Base-by-base conservation (phyloP, 2,888 invertebrate species). In the Schizaphis graminum region DNA sequence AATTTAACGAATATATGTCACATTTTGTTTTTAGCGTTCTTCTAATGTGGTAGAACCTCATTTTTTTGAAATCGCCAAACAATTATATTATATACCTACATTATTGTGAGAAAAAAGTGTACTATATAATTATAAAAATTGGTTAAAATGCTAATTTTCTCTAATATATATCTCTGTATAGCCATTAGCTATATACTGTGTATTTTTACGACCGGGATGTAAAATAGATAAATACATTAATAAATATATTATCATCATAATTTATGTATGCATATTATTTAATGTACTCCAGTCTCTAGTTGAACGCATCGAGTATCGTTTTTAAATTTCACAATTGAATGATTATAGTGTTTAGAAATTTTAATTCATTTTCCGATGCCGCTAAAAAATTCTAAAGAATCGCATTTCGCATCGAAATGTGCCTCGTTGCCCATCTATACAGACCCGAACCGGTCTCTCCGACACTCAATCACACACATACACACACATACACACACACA, bases 391-490 rank as follows among this genome's bases (percentile, higher is more conserved):
- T 41, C 8, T 2, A 24, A 35, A 21, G 35, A 35, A 35, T 77
- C n/a, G n/a, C n/a, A 77, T 35, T 77, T 35, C 21, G 21, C 35
- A 77, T 77, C 35, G 44, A 77, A 77, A 35, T 35, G 35, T 35
- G 77, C 21, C 35, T 77, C 21, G 77, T 77, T 21, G 77, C 77
- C 77, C 8, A 77, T 77, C 77, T 77, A n/a, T 21, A 16, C 3
- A n/a, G 67, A n/a, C 67, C 35, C 77, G 35, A 77, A 77, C 77
- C 77, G 77, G 77, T 77, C 77, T 77, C 77, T 61, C n/a, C n/a
- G 61, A 13, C 61, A 67, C n/a, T 61, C n/a, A n/a, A 67, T 24
- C 26, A 44, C 86, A 26, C 47, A 28, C 44, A 26, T 47, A 44
- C 85, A 28, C n/a, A 10, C 41, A 85, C 44, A 11, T n/a, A n/a